Percentiles rank a stretch among this genome's conserved stretches.
These are phyloP conservation scores for Drosophila quinaria DNA, from an alignment of 2,888 invertebrate genomes.

Conservation along the genomic window DNA sequence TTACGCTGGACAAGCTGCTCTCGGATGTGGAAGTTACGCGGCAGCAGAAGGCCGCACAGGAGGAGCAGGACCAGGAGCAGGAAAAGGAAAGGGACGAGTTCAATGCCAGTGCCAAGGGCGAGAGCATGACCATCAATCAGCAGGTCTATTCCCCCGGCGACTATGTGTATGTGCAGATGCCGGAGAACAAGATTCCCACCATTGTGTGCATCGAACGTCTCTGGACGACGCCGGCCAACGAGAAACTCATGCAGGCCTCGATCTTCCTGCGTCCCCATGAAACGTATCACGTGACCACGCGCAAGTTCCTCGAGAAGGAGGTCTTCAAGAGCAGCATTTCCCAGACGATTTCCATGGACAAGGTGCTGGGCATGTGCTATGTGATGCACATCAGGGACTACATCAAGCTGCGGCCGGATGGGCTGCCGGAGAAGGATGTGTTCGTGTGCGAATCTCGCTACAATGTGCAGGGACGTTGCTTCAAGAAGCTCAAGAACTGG, in stretches of 20 bases:
- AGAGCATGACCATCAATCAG: conserved; percentile 91
- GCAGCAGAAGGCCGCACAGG: conserved; percentile 91
- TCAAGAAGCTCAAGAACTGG: conserved; percentile 97
- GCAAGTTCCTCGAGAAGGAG: conserved; percentile 97
- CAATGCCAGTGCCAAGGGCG: conserved; percentile 85
- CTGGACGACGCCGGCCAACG: conserved; percentile 93
- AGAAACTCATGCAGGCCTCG: conserved; percentile 96
- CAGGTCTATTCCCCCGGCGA: conserved; percentile 93
- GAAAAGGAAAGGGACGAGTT: conserved; percentile 86
- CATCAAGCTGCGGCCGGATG: conserved; percentile 94
- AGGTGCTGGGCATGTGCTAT: conserved; percentile 95
- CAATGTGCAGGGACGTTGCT: conserved; percentile 92
- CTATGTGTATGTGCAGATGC: conserved; percentile 94
- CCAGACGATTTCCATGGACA: conserved; percentile 93
- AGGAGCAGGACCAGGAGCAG: conserved; percentile 91
- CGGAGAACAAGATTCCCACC: conserved; percentile 88
- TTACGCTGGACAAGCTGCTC: conserved; percentile 91
- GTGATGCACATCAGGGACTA: conserved; percentile 98
- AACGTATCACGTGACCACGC: conserved; percentile 97
- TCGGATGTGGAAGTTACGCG: conserved; percentile 91
- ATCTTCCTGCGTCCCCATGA: conserved; percentile 97
- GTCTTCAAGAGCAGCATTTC: conserved; percentile 97
- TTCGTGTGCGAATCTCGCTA: conserved; percentile 99
- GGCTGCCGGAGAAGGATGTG: conserved; percentile 95
- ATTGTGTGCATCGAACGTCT: conserved; percentile 95